Percentiles rank a stretch among this genome's conserved stretches.
These are phyloP conservation scores for Lutjanus argentimaculatus DNA, from an alignment of 2,797 vertebrate genomes.

Conservation along the genomic window DNA sequence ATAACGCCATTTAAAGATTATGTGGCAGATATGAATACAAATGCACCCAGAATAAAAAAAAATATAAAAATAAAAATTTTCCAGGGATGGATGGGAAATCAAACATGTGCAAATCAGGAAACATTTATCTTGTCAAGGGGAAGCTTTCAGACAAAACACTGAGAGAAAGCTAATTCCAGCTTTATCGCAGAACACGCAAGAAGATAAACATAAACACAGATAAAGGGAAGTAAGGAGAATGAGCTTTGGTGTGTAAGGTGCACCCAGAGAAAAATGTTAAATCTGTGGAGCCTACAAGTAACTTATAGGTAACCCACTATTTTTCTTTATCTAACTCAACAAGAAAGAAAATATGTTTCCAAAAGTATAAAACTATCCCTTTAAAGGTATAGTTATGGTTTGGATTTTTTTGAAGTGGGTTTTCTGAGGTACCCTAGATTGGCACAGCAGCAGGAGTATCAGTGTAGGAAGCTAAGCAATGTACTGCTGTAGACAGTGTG, in stretches of 20 bases:
- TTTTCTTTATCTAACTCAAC: not conserved
- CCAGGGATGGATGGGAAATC: not conserved
- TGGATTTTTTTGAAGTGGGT: too few species aligned
- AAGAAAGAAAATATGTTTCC: not conserved
- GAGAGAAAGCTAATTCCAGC: not conserved
- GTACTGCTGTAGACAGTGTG: too few species aligned
- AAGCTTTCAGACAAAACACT: conserved; percentile 26
- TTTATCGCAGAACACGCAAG: not conserved
- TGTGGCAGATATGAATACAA: not conserved
- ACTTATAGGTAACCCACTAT: not conserved
- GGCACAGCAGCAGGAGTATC: too few species aligned
- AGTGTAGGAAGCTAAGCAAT: too few species aligned
- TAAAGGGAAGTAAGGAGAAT: not conserved
- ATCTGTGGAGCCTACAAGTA: not conserved
- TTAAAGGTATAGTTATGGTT: too few species aligned
- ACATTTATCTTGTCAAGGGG: conserved; percentile 5
- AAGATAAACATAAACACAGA: conserved; percentile 1
- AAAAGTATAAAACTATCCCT: too few species aligned
- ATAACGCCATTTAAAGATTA: conserved; percentile 7
- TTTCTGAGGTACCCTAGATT: too few species aligned
- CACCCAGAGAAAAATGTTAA: not conserved
- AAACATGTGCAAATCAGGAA: conserved; percentile 9
- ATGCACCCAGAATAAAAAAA: not conserved
- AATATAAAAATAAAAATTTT: not conserved
- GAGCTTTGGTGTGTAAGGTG: not conserved